These are phyloP conservation scores for Meta bourneti DNA, from an alignment of 2,888 invertebrate genomes.

Conservation along the genomic window DNA sequence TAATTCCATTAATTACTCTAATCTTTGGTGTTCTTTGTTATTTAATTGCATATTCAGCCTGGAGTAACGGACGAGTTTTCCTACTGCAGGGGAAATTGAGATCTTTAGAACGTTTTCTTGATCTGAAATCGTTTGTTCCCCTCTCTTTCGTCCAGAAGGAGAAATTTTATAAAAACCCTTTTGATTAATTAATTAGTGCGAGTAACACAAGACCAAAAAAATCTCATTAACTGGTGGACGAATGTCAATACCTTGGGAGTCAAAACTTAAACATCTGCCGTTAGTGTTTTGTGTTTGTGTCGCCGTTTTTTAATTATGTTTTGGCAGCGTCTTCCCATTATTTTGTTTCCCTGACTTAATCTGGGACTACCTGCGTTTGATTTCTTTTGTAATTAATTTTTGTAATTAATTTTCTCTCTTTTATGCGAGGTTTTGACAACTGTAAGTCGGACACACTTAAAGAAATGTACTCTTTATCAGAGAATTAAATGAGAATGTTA, in stretches of 20 bases:
- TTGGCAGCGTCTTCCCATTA: background rate
- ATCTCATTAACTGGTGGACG: background rate
- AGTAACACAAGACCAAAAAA: background rate
- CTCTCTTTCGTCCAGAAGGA: background rate
- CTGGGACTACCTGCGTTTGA: background rate
- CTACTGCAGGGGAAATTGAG: background rate
- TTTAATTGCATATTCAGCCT: background rate
- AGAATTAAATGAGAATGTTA: too few species aligned
- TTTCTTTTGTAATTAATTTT: background rate
- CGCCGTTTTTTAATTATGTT: background rate
- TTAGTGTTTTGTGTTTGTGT: background rate
- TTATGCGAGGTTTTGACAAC: background rate
- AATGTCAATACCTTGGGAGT: background rate
- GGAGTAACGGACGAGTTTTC: background rate
- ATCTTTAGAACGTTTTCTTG: background rate
- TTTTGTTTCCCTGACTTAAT: background rate
- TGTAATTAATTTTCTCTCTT: background rate
- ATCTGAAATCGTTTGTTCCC: background rate
- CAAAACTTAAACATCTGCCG: background rate
- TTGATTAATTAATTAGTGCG: background rate
- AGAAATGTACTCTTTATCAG: background rate
- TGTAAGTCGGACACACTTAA: background rate
- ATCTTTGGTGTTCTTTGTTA: background rate
- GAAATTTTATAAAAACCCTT: background rate
- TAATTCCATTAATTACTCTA: background rate